Evolutionary conservation across 2,888 invertebrate genomes (phyloP), one percentile per base, ranked within the genome.

Genomic region (Cryptophagus acutangulus): DNA sequence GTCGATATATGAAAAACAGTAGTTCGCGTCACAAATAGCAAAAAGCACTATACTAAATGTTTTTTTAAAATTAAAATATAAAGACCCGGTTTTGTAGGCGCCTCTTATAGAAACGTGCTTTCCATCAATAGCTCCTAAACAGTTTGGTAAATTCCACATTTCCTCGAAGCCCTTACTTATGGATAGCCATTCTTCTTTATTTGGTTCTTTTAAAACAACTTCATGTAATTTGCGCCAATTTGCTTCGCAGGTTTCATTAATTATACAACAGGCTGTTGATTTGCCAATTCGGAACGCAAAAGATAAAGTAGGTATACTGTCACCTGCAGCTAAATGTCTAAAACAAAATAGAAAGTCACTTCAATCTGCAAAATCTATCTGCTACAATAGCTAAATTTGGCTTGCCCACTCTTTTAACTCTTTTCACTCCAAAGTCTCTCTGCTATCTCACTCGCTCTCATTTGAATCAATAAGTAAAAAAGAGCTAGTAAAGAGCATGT

Each of bases 181-280:
- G 6, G 24, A 8, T n/a, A 8, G 6, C 24, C 24, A 20, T 6
- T 20, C n/a, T 20, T 6, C n/a, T 20, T 20, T 20, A 49, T 29
- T 49, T 36, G 47, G 33, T 46, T 47, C 41, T 24, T 43, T 41
- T 41, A 49, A 40, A 14, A 43, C 34, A 20, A 13, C 17, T 26
- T 42, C 25, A 52, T 37, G 38, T 43, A 54, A 43, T 36, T 47
- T 49, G 36, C 49, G 43, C 52, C 52, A 56, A 39, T 52, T 45
- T 45, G 39, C 38, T 46, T 46, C 41, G 28, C 43, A 43, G 17
- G 51, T 49, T 52, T 54, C 43, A 36, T 41, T 44, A 36, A 55
- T 49, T 45, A 54, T 55, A 43, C 38, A 48, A 30, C 30, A 30
- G 18, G 41, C 42, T 35, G 55, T 56, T 26, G 52, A 49, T 52